Conservation (phyloP, 1,140 invertebrate genomes). For the Lepidotrigona ventralis region DNA sequence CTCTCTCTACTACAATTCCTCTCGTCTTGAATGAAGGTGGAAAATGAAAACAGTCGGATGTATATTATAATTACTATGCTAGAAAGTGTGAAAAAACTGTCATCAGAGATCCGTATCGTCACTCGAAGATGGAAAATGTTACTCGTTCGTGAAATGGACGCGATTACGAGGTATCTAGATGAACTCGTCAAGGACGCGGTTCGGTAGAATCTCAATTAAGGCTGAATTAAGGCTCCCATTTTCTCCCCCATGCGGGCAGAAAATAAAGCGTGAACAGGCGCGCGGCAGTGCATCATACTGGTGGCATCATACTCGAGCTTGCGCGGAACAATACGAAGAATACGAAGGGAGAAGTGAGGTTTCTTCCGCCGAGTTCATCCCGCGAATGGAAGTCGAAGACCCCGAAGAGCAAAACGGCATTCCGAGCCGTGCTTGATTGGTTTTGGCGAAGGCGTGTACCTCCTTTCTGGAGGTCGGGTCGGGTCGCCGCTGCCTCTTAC, state of each 20-base stretch:
- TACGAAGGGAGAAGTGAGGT: constrained; percentile 22
- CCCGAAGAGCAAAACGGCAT: constrained; percentile 65
- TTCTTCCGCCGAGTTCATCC: constrained; percentile 53
- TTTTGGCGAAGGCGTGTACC: constrained; percentile 64
- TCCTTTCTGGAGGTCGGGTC: constrained; percentile 62
- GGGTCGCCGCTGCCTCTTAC: constrained; percentile 57
- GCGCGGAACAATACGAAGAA: not conserved
- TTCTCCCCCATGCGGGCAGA: constrained; percentile 26
- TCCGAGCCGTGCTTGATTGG: constrained; percentile 71
- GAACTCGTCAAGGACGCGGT: constrained; percentile 63
- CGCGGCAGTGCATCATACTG: not conserved
- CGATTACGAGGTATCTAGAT: constrained; percentile 35
- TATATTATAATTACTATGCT: no score
- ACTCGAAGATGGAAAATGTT: not conserved
- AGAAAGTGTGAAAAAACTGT: no score
- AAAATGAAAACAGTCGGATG: no score
- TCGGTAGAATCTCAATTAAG: constrained; percentile 65
- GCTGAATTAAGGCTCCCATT: constrained; percentile 57
- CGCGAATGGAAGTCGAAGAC: constrained; percentile 63
- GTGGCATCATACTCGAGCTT: not conserved
- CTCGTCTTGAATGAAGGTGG: no score
- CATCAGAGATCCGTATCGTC: no score
- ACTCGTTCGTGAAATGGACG: constrained; percentile 9
- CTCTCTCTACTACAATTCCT: no score
- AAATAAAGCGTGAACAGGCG: constrained; percentile 59